A percentile compares a stretch with the other conserved stretches of the same genome.
These are phyloP conservation scores for Rhingia rostrata DNA, from an alignment of 2,888 invertebrate genomes.

Conservation along the genomic window DNA sequence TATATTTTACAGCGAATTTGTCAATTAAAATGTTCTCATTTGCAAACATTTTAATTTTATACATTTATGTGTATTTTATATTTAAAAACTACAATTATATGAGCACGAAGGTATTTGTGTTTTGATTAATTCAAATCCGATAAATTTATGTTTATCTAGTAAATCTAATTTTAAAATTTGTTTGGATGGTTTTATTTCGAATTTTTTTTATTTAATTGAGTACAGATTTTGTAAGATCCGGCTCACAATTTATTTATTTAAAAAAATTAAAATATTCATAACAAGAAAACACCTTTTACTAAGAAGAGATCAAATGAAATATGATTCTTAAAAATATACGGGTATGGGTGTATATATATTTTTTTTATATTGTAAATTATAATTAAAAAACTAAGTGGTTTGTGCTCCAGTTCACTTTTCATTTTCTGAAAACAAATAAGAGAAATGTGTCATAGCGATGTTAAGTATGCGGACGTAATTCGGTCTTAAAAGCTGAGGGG, in stretches of 20 bases:
- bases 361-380: constrained; percentile 41
- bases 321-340: constrained; percentile 46
- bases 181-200: constrained; percentile 59
- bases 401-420: constrained; percentile 43
- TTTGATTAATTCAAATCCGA: constrained; percentile 23
- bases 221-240: constrained; percentile 31
- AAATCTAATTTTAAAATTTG: constrained; percentile 41
- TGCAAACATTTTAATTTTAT: constrained; percentile 44
- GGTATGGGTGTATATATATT: neutral
- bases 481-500: too few species aligned
- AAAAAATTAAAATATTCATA: constrained; percentile 11
- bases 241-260: constrained; percentile 33
- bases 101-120: constrained; percentile 62
- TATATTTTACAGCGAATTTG: constrained; percentile 64
- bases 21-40: constrained; percentile 6
- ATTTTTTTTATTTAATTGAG: constrained; percentile 22
- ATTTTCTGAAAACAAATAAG: constrained; percentile 39
- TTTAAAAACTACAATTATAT: constrained; percentile 45
- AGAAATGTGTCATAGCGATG: neutral
- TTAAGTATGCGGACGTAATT: neutral
- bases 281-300: constrained; percentile 29
- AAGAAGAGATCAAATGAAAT: constrained; percentile 71
- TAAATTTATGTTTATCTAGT: constrained; percentile 44
- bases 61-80: constrained; percentile 30
- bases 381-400: constrained; percentile 36